Evolutionary conservation across 2,797 vertebrate species (phyloP).

Genomic region (Anguilla marmorata): DNA sequence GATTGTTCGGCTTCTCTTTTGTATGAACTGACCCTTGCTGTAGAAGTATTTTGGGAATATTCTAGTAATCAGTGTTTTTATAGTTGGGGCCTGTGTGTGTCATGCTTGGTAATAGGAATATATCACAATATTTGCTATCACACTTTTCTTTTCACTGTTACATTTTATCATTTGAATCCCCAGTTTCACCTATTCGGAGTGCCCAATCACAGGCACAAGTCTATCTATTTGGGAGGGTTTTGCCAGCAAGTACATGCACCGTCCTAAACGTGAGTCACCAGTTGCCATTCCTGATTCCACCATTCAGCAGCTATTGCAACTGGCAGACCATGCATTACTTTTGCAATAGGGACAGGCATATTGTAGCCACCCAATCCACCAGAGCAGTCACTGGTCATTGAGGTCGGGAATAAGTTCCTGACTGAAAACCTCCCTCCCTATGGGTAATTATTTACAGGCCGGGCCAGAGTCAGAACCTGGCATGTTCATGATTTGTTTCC

Average conservation of each 20-base stretch:
- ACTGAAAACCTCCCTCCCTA: not conserved
- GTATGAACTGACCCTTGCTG: conserved; percentile 37
- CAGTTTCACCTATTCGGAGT: not conserved
- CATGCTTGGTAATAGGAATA: conserved; percentile 23
- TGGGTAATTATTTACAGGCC: not conserved
- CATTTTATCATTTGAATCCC: not conserved
- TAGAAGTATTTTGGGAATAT: conserved; percentile 43
- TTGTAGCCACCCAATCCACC: not conserved
- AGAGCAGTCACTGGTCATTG: not conserved
- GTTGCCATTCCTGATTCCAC: not conserved
- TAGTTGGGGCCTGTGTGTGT: conserved; percentile 29
- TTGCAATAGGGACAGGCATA: not conserved
- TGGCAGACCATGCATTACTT: not conserved
- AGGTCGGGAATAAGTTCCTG: not conserved
- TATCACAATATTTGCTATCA: conserved; percentile 20
- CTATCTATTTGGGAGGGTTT: not conserved
- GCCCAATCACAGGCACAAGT: not conserved
- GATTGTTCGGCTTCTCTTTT: conserved; percentile 39
- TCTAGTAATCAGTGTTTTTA: conserved; percentile 36
- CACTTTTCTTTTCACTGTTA: not conserved
- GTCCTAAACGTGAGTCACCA: not conserved
- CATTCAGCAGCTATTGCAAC: not conserved
- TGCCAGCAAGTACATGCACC: not conserved
- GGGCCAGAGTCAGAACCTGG: not conserved
- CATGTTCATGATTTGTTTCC: not conserved